Base-by-base conservation (phyloP, 2,888 invertebrate species). In the Mayetiola destructor region DNA sequence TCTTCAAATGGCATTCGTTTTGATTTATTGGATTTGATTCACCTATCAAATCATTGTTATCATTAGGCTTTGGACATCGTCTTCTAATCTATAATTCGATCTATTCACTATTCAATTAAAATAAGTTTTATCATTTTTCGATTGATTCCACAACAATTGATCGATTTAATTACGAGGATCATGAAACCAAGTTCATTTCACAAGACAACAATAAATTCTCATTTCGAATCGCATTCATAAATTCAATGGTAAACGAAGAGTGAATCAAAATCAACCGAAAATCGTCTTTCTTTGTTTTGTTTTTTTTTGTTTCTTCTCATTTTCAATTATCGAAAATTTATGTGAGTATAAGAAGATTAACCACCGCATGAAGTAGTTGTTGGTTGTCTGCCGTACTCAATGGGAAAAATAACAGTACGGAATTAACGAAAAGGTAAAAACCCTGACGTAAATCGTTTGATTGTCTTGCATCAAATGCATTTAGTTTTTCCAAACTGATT, bases 391-490 rank as follows among this genome's bases (percentile, higher is more conserved):
- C n/a, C n/a, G n/a, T n/a, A n/a, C n/a, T n/a, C n/a, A n/a, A 6
- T 12, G 2, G 23, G 23, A 8, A 40, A 40, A 42, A 23, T 48
- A 48, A 48, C 48, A 48, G 16, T 27, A n/a, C 23, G 16, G 27
- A 16, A 37, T 37, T 37, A 37, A 37, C 37, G 8, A 9, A 37
- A 37, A 37, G 14, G 12, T 5, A 4, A 14, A 4, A 5, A 14
- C 48, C 16, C 27, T 48, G 48, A 27, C 48, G 29, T 48, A 27
- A 48, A 48, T 48, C 9, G 48, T 48, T 48, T 48, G 27, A 48
- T 27, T 48, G 48, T 48, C 27, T 48, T 48, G 27, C n/a, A n/a
- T n/a, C n/a, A n/a, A n/a, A n/a, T 48, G 48, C 48, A 48, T 48
- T 48, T 48, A 48, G 27, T 48, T 48, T 48, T 27, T 27, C 48